phyloP scores from a whole-genome alignment of 2,113 vertebrate genomes.

The Monarcha castaneiventris region DNA sequence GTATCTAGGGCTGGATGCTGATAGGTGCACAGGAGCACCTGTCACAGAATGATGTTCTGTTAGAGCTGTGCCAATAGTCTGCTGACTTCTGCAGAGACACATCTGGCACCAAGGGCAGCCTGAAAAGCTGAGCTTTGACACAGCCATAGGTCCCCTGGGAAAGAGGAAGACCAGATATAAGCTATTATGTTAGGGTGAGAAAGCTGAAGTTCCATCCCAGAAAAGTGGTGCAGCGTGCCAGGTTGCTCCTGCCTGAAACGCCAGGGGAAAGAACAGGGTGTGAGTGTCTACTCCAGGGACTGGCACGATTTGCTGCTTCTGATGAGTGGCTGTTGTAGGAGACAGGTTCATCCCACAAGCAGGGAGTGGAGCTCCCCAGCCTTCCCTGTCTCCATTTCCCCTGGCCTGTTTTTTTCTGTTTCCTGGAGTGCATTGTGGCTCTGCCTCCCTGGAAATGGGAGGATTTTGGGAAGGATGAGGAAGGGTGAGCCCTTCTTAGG shows the following conservation, averaged over 20 bases:
- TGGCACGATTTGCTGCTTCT: background rate
- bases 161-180: background rate
- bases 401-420: background rate
- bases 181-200: background rate
- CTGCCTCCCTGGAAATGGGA: background rate
- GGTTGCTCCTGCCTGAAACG: background rate
- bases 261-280: background rate
- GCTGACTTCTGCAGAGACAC: background rate
- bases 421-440: background rate
- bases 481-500: background rate
- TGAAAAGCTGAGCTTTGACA: background rate
- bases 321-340: background rate
- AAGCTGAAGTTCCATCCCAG: background rate
- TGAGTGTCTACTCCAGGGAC: background rate
- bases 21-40: fast-evolving
- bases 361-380: background rate
- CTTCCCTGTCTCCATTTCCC: background rate
- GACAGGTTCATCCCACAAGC: background rate
- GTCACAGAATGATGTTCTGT: background rate
- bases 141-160: background rate
- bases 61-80: background rate
- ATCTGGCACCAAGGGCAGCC: background rate
- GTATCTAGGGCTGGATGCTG: background rate
- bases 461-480: background rate
- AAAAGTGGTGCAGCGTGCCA: background rate